Percentiles rank a stretch among this genome's conserved stretches.
These are phyloP conservation scores for Nomada lathburiana DNA, from an alignment of 2,888 invertebrate species.

Conservation along the genomic window DNA sequence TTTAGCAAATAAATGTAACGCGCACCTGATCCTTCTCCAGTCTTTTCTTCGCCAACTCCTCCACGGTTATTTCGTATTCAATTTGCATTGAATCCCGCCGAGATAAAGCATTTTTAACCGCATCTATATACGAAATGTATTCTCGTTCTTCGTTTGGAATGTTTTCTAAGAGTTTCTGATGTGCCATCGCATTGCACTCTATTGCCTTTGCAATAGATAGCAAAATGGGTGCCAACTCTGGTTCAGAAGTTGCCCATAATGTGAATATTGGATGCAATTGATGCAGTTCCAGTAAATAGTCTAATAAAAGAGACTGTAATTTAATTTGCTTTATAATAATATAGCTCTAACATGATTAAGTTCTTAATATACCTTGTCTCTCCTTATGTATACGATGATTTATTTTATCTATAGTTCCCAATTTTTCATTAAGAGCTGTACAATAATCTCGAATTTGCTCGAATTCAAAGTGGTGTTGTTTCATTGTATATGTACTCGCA, in stretches of 20 bases:
- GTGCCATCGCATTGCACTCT: conserved; percentile 85
- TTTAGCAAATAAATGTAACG: conserved; percentile 3
- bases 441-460: conserved; percentile 88
- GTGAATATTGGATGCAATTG: conserved; percentile 88
- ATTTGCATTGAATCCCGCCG: conserved; percentile 88
- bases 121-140: conserved; percentile 88
- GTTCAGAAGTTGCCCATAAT: conserved; percentile 87
- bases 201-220: conserved; percentile 85
- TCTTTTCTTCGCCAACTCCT: conserved; percentile 87
- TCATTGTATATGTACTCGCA: conserved; percentile 85
- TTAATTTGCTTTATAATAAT: conserved; percentile 24
- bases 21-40: conserved; percentile 88
- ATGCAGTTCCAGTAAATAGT: conserved; percentile 86
- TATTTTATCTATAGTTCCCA: conserved; percentile 88
- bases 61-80: conserved; percentile 87
- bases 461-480: conserved; percentile 87
- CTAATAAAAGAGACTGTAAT: conserved; percentile 74
- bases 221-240: conserved; percentile 85
- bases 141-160: conserved; percentile 86
- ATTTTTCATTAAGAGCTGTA: conserved; percentile 87
- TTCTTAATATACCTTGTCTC: conserved; percentile 84
- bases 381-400: conserved; percentile 88
- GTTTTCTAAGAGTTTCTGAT: conserved; percentile 84
- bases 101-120: conserved; percentile 88
- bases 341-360: conserved; percentile 19